Percentiles rank a stretch among this genome's conserved stretches.
Evolutionary conservation across 92 coral and sea anemone species (phyloP).

Genomic region (Phenganax marumi): DNA sequence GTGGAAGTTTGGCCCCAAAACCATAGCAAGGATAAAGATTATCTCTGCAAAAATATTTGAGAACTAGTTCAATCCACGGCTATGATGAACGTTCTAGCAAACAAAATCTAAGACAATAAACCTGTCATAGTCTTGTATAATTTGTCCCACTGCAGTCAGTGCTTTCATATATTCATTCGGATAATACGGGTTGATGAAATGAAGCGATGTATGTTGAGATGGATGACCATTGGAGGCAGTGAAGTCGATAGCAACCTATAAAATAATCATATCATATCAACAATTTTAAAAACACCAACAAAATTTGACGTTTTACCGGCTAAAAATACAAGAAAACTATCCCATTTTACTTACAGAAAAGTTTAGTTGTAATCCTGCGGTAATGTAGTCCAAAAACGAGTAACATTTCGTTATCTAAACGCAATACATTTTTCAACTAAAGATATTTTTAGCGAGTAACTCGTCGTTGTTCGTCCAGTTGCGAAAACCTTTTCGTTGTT

Average conservation of each 20-base stretch:
- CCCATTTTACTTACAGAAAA: slow-evolving; percentile 72
- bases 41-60: slow-evolving; percentile 57
- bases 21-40: slow-evolving; percentile 92
- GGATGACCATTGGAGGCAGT: slow-evolving; percentile 97
- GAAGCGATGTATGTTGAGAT: slow-evolving; percentile 74
- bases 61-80: background rate
- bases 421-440: background rate
- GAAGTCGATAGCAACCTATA: slow-evolving; percentile 91
- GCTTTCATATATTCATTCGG: slow-evolving; percentile 97
- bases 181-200: slow-evolving; percentile 87
- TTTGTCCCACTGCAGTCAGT: slow-evolving; percentile 88
- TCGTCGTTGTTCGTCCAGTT: background rate
- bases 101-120: slow-evolving; percentile 4
- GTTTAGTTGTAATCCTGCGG: slow-evolving; percentile 90
- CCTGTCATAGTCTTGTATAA: slow-evolving; percentile 97
- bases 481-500: background rate
- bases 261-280: background rate
- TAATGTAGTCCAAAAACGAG: slow-evolving; percentile 82
- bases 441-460: background rate
- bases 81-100: background rate
- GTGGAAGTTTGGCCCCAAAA: slow-evolving; percentile 98
- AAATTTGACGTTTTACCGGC: background rate
- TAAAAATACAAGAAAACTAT: background rate
- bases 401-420: slow-evolving; percentile 68
- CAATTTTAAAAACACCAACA: background rate